Percentiles rank a stretch among this genome's conserved stretches.
Conservation (phyloP, 2,797 vertebrate genomes). For the Hydrophis major region DNA sequence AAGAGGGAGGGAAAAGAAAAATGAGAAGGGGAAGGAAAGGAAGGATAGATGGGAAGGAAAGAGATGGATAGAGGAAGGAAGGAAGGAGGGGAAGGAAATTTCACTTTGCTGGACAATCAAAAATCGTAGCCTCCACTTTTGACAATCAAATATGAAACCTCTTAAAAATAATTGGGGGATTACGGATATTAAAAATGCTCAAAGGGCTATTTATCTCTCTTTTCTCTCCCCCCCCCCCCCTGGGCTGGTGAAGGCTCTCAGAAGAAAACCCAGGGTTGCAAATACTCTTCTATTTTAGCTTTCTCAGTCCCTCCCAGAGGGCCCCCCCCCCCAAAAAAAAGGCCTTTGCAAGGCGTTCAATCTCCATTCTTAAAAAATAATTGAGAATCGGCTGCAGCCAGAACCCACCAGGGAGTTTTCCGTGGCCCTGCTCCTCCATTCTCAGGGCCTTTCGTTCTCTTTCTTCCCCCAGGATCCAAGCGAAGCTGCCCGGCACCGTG, state of each 20-base stretch:
- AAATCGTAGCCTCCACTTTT: not conserved
- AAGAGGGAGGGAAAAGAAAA: too few relatives aligned
- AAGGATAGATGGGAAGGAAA: too few relatives aligned
- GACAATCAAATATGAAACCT: not conserved
- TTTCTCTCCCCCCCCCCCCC: not conserved
- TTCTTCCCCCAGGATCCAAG: constrained; percentile 78
- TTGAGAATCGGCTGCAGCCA: not conserved
- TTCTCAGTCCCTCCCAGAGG: not conserved
- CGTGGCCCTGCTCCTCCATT: fast-evolving
- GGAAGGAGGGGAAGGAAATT: not conserved
- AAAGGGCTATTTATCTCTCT: not conserved
- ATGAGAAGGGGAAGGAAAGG: too few relatives aligned
- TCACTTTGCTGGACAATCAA: not conserved
- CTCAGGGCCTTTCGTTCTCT: not conserved
- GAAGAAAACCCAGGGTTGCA: not conserved
- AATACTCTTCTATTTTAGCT: not conserved
- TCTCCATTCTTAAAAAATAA: not conserved
- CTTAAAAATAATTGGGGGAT: not conserved
- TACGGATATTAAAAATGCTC: not conserved
- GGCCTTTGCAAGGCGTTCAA: not conserved
- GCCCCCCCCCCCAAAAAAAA: too few relatives aligned
- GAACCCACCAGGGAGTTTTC: not conserved
- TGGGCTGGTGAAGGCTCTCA: not conserved
- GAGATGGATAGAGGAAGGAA: too few relatives aligned
- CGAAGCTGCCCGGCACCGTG: constrained; percentile 82